Base-by-base conservation (phyloP, 2,113 vertebrate genomes). In the Notothenia rossii region DNA sequence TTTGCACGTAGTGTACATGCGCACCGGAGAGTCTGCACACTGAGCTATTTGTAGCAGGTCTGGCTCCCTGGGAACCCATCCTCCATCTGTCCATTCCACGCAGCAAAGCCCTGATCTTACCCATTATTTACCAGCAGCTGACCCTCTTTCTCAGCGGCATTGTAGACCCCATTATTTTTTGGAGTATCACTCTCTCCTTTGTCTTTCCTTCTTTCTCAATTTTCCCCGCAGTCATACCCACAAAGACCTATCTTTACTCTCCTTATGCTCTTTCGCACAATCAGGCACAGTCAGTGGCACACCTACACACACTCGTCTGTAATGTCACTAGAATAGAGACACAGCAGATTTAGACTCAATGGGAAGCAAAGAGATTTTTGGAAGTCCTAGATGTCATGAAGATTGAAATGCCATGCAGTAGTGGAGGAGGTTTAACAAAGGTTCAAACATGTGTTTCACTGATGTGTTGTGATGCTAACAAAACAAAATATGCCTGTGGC, bases 31-130 rank as follows among this genome's bases (percentile, higher is more conserved):
- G 60, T 48, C 60, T 85, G 70, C 76, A 75, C 55, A 43, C 72
- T 50, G 82, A 81, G 88, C 89, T 94, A 94, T 94, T 94, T 94
- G 88, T 90, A 88, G 93, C 89, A 88, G 81, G 90, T 86, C 87
- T 79, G 63, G 66, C 85, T 93, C 93, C 90, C 89, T 83, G 88
- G 92, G 87, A 92, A 83, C 86, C 63, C 90, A 76, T 87, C 90
- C 87, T 94, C 93, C 93, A 94, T 95, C 93, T 95, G 93, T 92
- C 83, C 25, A 56, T 81, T 82, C 82, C 84, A 77, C 79, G 64
- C 68, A 84, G 84, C 0, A 17, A 83, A 83, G 86, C 83, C 84
- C 86, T 63, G 73, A 89, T 89, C 92, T 89, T 84, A 90, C 90
- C 86, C 91, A 85, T 85, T 89, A 88, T 92, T 81, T 87, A 90